Base-by-base conservation (phyloP, 2,888 invertebrate species). In the Nezara viridula region DNA sequence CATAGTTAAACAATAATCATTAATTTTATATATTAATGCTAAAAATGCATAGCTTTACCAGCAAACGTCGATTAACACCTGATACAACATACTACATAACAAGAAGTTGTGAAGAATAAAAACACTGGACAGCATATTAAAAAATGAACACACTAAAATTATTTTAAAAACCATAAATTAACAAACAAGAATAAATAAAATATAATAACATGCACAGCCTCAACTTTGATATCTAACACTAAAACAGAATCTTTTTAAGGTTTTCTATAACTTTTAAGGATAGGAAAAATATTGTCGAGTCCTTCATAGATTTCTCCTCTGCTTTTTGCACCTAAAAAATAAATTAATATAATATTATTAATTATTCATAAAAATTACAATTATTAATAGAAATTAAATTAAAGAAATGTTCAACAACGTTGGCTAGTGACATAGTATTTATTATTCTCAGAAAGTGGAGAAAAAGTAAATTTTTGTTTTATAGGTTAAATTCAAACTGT, bases 211-310 rank as follows among this genome's bases (percentile, higher is more conserved):
- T 73, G 27, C 66, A 73, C 66, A 73, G 66, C 66, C 66, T 37
- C 94, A 97, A 97, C 93, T 98, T 98, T 97, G 93, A 44, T 93
- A 91, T 32, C 47, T 85, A 50, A 89, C 50, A n/a, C 49, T 55
- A 55, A 81, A 81, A 19, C 24, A 37, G 16, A 86, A 40, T 77
- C 2, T 81, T 27, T 89, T 93, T 93, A 95, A 92, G 95, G 96
- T 93, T 99, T 99, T 92, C 97, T 96, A 93, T 98, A 99, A 93
- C 98, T 98, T 92, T 97, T 96, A 91, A 99, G 93, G 92, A 98
- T 98, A 0, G 98, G 98, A 93, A 98, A 98, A 92, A 99, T 99
- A 92, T 97, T 97, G 91, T 97, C 97, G 91, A 99, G 94, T 27
- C 99, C 98, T 92, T 98, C 98, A 93, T 96, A 96, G 81, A 99